Conservation (phyloP, 2,888 invertebrate genomes). For the Eupithecia subumbrata region DNA sequence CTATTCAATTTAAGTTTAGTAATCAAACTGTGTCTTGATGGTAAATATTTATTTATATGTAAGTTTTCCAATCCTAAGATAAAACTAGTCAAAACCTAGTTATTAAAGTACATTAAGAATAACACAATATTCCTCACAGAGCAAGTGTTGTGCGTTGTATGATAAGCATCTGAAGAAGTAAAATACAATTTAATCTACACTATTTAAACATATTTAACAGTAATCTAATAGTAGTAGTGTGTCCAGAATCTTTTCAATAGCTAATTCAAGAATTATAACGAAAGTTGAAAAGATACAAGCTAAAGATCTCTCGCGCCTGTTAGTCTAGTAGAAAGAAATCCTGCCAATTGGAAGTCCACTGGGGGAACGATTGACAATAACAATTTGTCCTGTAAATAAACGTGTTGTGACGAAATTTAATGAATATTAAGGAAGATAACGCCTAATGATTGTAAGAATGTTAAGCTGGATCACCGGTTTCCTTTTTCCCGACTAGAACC, state of each 20-base stretch:
- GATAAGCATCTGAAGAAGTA: not conserved
- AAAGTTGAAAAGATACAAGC: not conserved
- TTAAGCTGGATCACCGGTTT: not conserved
- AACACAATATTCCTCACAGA: slow-evolving; percentile 18
- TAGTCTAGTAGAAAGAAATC: slow-evolving; percentile 47
- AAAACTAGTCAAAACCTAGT: slow-evolving; percentile 30
- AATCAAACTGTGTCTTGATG: slow-evolving; percentile 7
- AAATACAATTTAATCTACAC: not conserved
- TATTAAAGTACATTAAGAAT: not conserved
- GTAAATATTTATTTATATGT: not conserved
- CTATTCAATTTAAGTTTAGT: slow-evolving; percentile 1
- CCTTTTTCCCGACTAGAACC: too few species aligned
- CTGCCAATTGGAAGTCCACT: slow-evolving; percentile 53
- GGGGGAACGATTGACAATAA: slow-evolving; percentile 61
- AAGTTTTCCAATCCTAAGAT: slow-evolving; percentile 7
- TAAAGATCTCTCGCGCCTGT: not conserved
- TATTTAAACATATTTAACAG: not conserved
- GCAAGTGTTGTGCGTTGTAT: not conserved
- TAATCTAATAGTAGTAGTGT: not conserved
- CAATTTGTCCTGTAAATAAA: slow-evolving; percentile 40
- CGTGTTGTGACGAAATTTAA: not conserved
- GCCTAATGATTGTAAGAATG: not conserved
- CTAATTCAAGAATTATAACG: not conserved
- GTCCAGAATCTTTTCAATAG: not conserved
- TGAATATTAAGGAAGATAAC: not conserved